Percentiles rank a stretch among this genome's conserved stretches.
Evolutionary conservation across 2,888 invertebrate species (phyloP).

Genomic region (Caenorhabditis uteleia): DNA sequence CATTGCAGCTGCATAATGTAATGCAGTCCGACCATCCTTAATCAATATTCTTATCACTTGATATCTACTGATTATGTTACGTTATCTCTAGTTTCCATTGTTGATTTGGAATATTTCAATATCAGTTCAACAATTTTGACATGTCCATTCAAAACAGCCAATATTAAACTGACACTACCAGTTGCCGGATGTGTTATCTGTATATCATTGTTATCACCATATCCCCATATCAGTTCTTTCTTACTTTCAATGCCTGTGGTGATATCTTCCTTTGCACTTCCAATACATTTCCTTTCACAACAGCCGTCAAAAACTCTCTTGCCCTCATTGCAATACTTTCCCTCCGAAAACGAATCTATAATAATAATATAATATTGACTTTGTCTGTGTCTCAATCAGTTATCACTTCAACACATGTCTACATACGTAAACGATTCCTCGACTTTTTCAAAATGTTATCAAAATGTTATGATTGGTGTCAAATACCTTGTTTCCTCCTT

Average conservation of each 20-base stretch:
- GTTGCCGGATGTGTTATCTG: slow-evolving; percentile 59
- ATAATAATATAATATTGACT: too few relatives aligned
- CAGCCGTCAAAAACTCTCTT: slow-evolving; percentile 40
- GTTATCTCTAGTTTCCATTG: slow-evolving; percentile 34
- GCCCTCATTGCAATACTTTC: slow-evolving; percentile 34
- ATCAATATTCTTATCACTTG: background rate
- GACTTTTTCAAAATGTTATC: too few relatives aligned
- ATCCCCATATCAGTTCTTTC: background rate
- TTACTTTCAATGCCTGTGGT: slow-evolving; percentile 36
- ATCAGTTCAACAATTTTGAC: slow-evolving; percentile 47
- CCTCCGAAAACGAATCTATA: too few relatives aligned
- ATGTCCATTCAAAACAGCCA: slow-evolving; percentile 57
- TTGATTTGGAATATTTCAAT: slow-evolving; percentile 32
- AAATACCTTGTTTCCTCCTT: too few relatives aligned
- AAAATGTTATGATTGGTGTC: too few relatives aligned
- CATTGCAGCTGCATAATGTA: slow-evolving; percentile 66
- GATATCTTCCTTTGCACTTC: slow-evolving; percentile 40
- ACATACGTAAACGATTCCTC: too few relatives aligned
- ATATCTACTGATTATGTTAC: slow-evolving; percentile 13
- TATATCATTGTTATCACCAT: background rate
- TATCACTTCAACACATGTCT: too few relatives aligned
- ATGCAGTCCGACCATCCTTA: slow-evolving; percentile 61
- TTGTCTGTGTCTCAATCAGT: too few relatives aligned
- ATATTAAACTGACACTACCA: slow-evolving; percentile 52
- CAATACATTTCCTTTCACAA: slow-evolving; percentile 31